Evolutionary conservation across 2,113 vertebrate species (phyloP).

Genomic region (Hippocampus guttulatus): DNA sequence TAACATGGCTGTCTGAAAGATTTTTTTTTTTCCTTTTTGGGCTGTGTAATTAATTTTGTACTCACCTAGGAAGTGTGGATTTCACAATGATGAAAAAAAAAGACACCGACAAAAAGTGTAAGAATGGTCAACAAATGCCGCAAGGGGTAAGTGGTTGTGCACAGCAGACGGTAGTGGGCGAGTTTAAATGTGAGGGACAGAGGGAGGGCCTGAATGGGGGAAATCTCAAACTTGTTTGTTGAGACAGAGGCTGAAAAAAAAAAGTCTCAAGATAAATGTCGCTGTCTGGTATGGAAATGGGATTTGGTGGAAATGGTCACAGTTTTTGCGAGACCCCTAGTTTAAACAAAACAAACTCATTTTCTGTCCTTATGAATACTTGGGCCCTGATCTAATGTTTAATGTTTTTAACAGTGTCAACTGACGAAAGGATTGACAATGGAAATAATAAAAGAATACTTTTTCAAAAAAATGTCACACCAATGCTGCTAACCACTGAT

Average conservation of each 20-base stretch:
- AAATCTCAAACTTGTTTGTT: not conserved
- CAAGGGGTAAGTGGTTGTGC: constrained; percentile 2
- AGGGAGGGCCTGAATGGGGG: constrained; percentile 7
- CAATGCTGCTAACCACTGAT: too few relatives aligned
- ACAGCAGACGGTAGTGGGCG: constrained; percentile 3
- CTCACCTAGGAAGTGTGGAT: constrained; percentile 39
- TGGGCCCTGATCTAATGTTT: too few relatives aligned
- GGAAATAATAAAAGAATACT: too few relatives aligned
- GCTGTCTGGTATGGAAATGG: not conserved
- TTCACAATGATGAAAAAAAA: not conserved
- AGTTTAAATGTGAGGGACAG: constrained; percentile 34
- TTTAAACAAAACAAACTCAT: not conserved
- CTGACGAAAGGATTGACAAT: too few relatives aligned
- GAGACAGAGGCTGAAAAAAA: not conserved
- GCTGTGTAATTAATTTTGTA: not conserved
- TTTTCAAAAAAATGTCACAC: too few relatives aligned
- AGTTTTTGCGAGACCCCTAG: not conserved
- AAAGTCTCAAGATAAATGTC: not conserved
- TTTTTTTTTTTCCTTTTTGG: too few relatives aligned
- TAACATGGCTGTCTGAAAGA: not conserved
- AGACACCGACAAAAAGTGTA: not conserved
- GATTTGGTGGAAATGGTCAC: not conserved
- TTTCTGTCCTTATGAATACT: not conserved
- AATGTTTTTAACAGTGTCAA: too few relatives aligned
- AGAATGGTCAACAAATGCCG: constrained; percentile 2